Evolutionary conservation across 2,797 vertebrate genomes (phyloP).

Genomic region (Bradypus variegatus): DNA sequence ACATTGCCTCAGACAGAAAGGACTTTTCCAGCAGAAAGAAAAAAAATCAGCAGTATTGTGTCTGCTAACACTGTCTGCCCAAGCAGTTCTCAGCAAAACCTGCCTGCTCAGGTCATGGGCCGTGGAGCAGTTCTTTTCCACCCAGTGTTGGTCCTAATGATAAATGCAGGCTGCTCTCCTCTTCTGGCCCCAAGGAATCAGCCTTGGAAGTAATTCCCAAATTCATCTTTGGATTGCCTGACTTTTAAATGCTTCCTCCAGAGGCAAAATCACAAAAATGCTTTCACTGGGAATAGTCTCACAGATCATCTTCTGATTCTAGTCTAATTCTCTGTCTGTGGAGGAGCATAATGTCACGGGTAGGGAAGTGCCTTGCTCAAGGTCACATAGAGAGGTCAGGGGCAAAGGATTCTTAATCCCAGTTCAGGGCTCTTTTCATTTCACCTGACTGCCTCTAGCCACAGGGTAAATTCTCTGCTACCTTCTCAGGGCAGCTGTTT

Average conservation of each 20-base stretch:
- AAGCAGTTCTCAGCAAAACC: not conserved
- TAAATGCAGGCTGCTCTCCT: conserved; percentile 37
- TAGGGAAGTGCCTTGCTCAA: not conserved
- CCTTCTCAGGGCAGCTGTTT: not conserved
- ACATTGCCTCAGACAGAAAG: conserved; percentile 58
- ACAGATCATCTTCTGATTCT: not conserved
- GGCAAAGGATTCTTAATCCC: not conserved
- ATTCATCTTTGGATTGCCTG: conserved; percentile 15
- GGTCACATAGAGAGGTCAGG: not conserved
- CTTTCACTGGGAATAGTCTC: not conserved
- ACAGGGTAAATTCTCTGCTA: not conserved
- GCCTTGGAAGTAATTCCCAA: conserved; percentile 39
- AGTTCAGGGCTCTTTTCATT: not conserved
- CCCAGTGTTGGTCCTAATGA: conserved; percentile 1
- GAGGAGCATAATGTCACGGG: not conserved
- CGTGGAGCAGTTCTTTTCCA: conserved; percentile 11
- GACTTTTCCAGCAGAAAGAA: conserved; percentile 64
- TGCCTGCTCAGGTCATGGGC: conserved; percentile 27
- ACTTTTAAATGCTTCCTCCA: conserved; percentile 24
- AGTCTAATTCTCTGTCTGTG: not conserved
- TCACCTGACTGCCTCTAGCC: not conserved
- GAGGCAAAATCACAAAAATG: conserved; percentile 10
- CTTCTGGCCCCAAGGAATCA: conserved; percentile 32
- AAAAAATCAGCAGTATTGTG: conserved; percentile 57
- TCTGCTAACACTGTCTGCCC: conserved; percentile 49